Evolutionary conservation across 2,888 invertebrate species (phyloP).

Genomic region (Lasius fuliginosus): DNA sequence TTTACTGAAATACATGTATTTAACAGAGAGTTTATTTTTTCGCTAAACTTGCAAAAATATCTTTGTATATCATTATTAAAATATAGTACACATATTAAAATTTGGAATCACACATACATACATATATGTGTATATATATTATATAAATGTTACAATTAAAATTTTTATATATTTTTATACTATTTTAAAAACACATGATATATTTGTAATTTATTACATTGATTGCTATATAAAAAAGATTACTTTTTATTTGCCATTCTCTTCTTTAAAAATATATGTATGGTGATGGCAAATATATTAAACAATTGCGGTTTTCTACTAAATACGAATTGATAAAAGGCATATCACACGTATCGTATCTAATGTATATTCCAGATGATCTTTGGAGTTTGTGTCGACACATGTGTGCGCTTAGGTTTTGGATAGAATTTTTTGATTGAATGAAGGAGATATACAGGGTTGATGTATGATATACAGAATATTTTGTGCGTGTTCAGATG

Average conservation of each 20-base stretch:
- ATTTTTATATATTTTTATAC: background rate
- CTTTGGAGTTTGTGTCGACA: slow-evolving; percentile 11
- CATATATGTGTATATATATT: too few species aligned
- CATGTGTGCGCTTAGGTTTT: background rate
- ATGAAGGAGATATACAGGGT: background rate
- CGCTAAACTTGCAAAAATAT: background rate
- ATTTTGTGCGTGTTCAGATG: slow-evolving; percentile 12
- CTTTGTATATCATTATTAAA: background rate
- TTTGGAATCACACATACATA: background rate
- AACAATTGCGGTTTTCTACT: background rate
- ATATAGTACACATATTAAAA: background rate
- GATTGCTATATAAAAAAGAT: background rate
- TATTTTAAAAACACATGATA: background rate
- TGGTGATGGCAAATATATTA: background rate
- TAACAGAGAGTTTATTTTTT: background rate
- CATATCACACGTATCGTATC: slow-evolving; percentile 31
- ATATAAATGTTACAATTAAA: background rate
- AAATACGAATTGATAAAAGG: slow-evolving; percentile 55
- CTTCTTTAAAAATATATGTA: background rate
- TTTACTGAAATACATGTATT: slow-evolving; percentile 3
- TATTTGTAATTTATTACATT: background rate
- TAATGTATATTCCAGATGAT: slow-evolving; percentile 31
- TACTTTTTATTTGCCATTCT: background rate
- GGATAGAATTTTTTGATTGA: slow-evolving; percentile 31
- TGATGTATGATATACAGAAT: slow-evolving; percentile 12